Percentiles rank a stretch among this genome's conserved stretches.
phyloP scores from a whole-genome alignment of 2,888 invertebrate genomes.

The Alloscopus bannaensis region DNA sequence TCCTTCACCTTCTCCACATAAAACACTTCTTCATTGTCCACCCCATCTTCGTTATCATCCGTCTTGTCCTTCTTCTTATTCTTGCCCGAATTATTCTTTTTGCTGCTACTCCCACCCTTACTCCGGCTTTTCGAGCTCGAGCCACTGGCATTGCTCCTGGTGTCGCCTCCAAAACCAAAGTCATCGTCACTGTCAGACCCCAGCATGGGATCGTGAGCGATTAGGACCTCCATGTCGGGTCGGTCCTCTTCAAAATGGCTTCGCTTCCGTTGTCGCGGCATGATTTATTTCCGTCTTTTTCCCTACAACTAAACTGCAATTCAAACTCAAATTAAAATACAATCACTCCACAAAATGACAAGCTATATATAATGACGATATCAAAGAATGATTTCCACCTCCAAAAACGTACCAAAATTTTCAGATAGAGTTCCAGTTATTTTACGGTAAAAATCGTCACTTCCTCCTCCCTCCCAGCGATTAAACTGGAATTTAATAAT shows the following conservation, averaged over 20 bases:
- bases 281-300: no score
- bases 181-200: slow-evolving; percentile 42
- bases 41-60: slow-evolving; percentile 22
- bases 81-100: slow-evolving; percentile 1
- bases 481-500: no score
- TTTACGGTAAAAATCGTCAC: no score
- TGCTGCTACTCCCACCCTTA: background rate
- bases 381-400: no score
- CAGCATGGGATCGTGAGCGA: slow-evolving; percentile 40
- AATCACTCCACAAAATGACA: no score
- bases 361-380: no score
- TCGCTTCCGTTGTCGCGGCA: background rate
- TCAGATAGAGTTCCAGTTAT: no score
- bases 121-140: slow-evolving; percentile 7
- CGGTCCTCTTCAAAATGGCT: slow-evolving; percentile 9
- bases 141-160: background rate
- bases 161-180: slow-evolving; percentile 16
- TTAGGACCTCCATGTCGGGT: slow-evolving; percentile 33
- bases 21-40: slow-evolving; percentile 43
- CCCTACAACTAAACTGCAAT: background rate
- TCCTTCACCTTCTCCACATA: slow-evolving; percentile 51
- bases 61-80: slow-evolving; percentile 18
- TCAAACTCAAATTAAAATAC: background rate
- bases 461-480: no score
- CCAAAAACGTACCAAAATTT: no score